Evolutionary conservation across 2,888 invertebrate genomes (phyloP), one percentile per base, ranked within the genome.

Genomic region (Ornithoptera priamus): DNA sequence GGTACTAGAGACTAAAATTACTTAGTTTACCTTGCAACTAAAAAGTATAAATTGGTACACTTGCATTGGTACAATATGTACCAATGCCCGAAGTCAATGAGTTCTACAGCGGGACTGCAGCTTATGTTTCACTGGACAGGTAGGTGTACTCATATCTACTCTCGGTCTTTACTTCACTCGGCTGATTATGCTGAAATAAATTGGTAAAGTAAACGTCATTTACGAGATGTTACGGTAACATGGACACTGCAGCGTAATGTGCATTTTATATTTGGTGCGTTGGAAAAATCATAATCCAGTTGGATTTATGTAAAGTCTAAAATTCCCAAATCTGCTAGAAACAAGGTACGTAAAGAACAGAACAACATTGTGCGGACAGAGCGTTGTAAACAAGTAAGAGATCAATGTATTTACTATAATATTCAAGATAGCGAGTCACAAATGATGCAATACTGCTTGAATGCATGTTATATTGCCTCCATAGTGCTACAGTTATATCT

Each of bases 371-470:
- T 20, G n/a, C 39, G 20, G n/a, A 36, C 56, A 61, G 17, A 62
- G 17, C n/a, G 36, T 10, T 39, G 50, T n/a, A 30, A 8, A 60
- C 62, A 66, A 56, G 70, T 72, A 65, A 67, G 72, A 10, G 46
- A 42, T 61, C 5, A 24, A 10, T 59, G 50, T 36, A 39, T 57
- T 4, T 4, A 18, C 36, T 62, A 58, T 17, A 5, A 17, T 17
- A 53, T 64, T 63, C 39, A 65, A 67, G 30, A 61, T 12, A 30
- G 56, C 60, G 60, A 83, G 82, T 78, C 89, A 89, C 89, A 89
- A 90, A 89, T 87, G 86, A 89, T 88, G 89, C 92, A 83, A 82
- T 82, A 76, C 78, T 72, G 82, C 81, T 81, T 81, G 73, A 74
- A 76, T 78, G 87, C 88, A 87, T 86, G 87, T 71, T 70, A 71